Conservation (phyloP, 2,888 invertebrate species). For the Tetragnatha montana region DNA sequence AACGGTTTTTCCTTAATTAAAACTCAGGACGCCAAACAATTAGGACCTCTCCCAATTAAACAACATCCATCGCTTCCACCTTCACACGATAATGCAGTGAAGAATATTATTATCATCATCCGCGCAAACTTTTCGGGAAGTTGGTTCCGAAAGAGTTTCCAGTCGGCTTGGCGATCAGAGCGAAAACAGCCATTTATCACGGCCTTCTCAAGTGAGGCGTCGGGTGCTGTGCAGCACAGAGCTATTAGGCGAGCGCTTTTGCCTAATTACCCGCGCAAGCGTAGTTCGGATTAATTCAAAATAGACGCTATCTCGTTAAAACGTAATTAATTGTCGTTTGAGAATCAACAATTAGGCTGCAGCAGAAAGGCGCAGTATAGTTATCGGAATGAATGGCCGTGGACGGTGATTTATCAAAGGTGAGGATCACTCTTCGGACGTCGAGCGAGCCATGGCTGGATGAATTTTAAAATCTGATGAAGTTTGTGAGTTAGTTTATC, state of each 20-base stretch:
- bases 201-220: neutral
- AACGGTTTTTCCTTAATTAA: neutral
- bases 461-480: no score
- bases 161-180: neutral
- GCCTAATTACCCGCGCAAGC: slow-evolving; percentile 20
- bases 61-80: neutral
- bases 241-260: neutral
- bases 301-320: slow-evolving; percentile 28
- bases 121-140: neutral
- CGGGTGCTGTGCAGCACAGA: neutral
- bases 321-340: slow-evolving; percentile 31
- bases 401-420: slow-evolving; percentile 18
- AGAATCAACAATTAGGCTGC: slow-evolving; percentile 35
- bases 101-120: neutral
- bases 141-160: neutral
- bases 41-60: neutral
- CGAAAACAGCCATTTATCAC: slow-evolving; percentile 19
- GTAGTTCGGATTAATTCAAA: slow-evolving; percentile 40
- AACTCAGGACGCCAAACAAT: neutral
- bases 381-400: slow-evolving; percentile 19
- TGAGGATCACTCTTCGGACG: neutral
- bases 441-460: neutral
- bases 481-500: no score
- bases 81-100: neutral
- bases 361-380: slow-evolving; percentile 20